Base-by-base conservation (phyloP, 23 tunicate genomes). In the Ascidia mentula region DNA sequence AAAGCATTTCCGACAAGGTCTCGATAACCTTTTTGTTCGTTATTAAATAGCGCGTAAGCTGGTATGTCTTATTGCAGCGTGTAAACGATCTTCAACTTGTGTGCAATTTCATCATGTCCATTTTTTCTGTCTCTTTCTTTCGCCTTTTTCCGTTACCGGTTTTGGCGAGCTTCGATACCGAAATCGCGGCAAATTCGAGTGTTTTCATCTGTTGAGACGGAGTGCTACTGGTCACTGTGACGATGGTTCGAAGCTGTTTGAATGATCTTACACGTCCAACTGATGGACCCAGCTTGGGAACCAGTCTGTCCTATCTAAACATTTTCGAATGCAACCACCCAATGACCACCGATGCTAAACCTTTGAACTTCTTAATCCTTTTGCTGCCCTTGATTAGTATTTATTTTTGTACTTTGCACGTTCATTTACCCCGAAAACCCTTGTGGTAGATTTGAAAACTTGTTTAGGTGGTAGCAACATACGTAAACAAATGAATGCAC, bases 171-270 rank as follows among this genome's bases (percentile, higher is more conserved):
- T 53, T 53, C 7, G 7, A 20, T 53, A 28, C 24, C 4, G 24
- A 53, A 28, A 20, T 53, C 24, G 65, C 65, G 65, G 65, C 24
- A 28, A 28, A 53, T 28, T 20, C 65, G 65, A 20, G 22, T 53
- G 65, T 53, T 53, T 53, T 53, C 22, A 53, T 53, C 65, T n/a
- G n/a, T n/a, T n/a, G 24, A 53, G 65, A 53, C 65, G 65, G 65
- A 53, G 65, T 53, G 65, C 65, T 53, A 53, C 24, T 53, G 65
- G 65, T 53, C 65, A 53, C 65, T 53, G 65, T 53, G 65, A 53
- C 65, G 24, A 53, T 53, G 65, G 65, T 53, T 53, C 65, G 65
- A 53, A 53, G 65, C 65, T 53, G 65, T 53, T 53, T 53, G 22
- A 53, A 6, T 53, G 65, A 28, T 53, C 65, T 53, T 53, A 53